These are phyloP conservation scores for Indicator indicator DNA, from an alignment of 2,113 vertebrate species.

Conservation along the genomic window DNA sequence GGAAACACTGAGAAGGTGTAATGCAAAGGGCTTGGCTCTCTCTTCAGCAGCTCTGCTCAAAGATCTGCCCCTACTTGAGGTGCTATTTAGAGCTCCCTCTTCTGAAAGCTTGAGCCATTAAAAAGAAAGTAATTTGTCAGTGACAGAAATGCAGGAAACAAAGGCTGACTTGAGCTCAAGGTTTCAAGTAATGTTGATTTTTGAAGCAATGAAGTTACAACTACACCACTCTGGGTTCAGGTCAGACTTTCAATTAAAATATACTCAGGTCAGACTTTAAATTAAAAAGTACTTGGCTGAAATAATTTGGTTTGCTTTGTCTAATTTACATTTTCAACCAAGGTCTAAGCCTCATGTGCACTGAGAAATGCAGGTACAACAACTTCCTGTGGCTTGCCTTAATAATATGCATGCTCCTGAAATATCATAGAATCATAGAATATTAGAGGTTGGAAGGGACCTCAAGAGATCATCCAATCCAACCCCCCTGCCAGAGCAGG, in stretches of 20 bases:
- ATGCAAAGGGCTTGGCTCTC: constrained; percentile 1
- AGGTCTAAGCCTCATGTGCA: background rate
- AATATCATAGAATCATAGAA: background rate
- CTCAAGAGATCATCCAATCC: no score
- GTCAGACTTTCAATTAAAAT: background rate
- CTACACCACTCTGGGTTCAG: background rate
- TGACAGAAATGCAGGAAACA: constrained; percentile 7
- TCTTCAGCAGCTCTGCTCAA: background rate
- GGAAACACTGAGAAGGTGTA: constrained; percentile 46
- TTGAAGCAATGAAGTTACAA: background rate
- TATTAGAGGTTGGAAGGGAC: no score
- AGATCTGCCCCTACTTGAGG: background rate
- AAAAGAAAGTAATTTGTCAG: background rate
- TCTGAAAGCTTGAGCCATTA: background rate
- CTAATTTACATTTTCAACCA: background rate
- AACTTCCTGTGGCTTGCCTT: background rate
- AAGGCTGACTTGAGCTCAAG: background rate
- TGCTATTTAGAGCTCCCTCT: constrained; percentile 32
- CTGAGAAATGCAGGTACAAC: background rate
- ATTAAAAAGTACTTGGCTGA: background rate
- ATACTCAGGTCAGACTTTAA: background rate
- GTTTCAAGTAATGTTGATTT: background rate
- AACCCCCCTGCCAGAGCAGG: no score
- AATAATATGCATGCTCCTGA: background rate
- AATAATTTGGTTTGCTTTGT: background rate